Evolutionary conservation across 2,113 vertebrate species (phyloP), one percentile per base, ranked within the genome.

Genomic region (Trichechus manatus): DNA sequence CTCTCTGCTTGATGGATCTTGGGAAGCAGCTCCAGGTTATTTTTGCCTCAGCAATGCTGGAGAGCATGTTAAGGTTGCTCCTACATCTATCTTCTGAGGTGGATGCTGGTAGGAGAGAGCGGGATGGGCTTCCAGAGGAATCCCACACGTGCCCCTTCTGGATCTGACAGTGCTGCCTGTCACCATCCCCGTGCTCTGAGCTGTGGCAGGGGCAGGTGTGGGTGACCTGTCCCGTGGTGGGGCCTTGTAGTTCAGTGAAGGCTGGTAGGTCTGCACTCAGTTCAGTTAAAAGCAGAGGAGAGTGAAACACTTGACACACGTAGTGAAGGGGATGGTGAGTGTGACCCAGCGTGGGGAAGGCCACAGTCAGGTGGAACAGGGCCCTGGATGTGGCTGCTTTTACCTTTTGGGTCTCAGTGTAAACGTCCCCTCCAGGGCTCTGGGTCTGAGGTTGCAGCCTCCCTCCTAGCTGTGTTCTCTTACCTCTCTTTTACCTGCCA

Each of bases 71-170:
- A 75, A 36, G 61, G 70, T 36, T 85, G 91, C 91, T 63, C 47
- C 23, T 31, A 3, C 89, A 22, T 81, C 92, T 94, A 87, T 94
- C 94, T 85, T 93, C 81, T 64, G 78, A 59, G 22, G 68, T 19
- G 68, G 72, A 27, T 42, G 82, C 33, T 81, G 96, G 82, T 74
- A 91, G 91, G 85, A 92, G 29, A 56, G 81, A 50, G 72, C 83
- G 1, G 77, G 87, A 39, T 36, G 0, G 1, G 44, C 68, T 89
- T 93, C 36, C 19, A 8, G 83, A 84, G 29, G 29, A 84, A 64
- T 1, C n/a, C 3, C 1, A 15, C 14, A 39, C 31, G 22, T 3
- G 10, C 47, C 64, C 47, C 25, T 22, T 78, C 14, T 0, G 39
- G 63, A 72, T 83, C 61, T 1, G 11, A 56, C 33, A 1, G 2